Conservation (phyloP, 2,888 invertebrate genomes). For the Craniophora ligustri region DNA sequence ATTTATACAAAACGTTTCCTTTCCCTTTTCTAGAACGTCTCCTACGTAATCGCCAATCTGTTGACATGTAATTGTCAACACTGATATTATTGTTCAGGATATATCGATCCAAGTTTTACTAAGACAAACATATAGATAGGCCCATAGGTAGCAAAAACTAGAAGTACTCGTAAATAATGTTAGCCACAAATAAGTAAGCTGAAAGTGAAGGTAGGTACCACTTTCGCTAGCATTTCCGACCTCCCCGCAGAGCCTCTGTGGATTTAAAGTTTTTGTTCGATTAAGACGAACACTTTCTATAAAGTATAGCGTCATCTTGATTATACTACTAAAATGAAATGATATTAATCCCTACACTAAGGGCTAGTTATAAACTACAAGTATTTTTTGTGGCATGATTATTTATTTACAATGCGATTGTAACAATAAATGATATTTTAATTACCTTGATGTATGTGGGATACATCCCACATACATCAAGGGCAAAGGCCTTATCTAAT, state of each 20-base stretch:
- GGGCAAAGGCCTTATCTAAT: too few relatives aligned
- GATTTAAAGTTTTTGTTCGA: slow-evolving; percentile 54
- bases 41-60: too few relatives aligned
- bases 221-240: slow-evolving; percentile 72
- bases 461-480: too few relatives aligned
- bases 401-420: too few relatives aligned
- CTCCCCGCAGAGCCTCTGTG: slow-evolving; percentile 56
- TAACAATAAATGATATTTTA: too few relatives aligned
- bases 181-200: slow-evolving; percentile 51
- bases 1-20: too few relatives aligned
- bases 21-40: too few relatives aligned
- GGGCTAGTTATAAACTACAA: not conserved
- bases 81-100: too few relatives aligned
- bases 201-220: slow-evolving; percentile 80
- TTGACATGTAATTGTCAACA: too few relatives aligned
- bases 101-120: slow-evolving; percentile 2
- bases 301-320: slow-evolving; percentile 31
- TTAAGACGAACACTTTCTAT: slow-evolving; percentile 65
- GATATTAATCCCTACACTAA: not conserved
- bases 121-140: slow-evolving; percentile 13
- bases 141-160: slow-evolving; percentile 7
- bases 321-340: slow-evolving; percentile 8
- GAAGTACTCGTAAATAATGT: slow-evolving; percentile 37
- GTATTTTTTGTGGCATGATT: not conserved
- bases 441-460: too few relatives aligned